These are phyloP conservation scores for Peromyscus eremicus DNA, from an alignment of 2,797 vertebrate genomes.

Conservation along the genomic window DNA sequence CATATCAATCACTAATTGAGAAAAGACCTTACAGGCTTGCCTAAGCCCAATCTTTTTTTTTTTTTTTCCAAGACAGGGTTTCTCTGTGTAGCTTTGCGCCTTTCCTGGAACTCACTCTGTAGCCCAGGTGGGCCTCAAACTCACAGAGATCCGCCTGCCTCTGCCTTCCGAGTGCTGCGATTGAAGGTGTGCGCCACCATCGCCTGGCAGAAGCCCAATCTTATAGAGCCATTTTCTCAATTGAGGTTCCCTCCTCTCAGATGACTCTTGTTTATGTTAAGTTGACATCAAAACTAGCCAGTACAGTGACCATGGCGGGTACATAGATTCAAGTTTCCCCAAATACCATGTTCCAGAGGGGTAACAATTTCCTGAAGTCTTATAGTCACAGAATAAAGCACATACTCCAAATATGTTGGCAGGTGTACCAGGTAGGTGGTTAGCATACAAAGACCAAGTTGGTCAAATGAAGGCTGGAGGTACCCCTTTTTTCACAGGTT, in stretches of 20 bases:
- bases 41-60: not conserved
- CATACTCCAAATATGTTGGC: not conserved
- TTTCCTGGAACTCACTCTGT: too few species aligned
- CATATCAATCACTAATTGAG: not conserved
- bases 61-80: too few species aligned
- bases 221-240: too few species aligned
- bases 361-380: not conserved
- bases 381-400: not conserved
- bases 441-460: not conserved
- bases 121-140: too few species aligned
- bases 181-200: too few species aligned
- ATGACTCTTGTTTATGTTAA: not conserved
- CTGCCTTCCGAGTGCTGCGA: too few species aligned
- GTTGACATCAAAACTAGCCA: not conserved
- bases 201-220: too few species aligned
- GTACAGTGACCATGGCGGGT: not conserved
- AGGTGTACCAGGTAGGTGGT: not conserved
- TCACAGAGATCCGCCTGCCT: too few species aligned
- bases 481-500: not conserved
- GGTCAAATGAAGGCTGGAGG: not conserved
- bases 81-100: too few species aligned
- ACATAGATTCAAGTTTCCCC: not conserved
- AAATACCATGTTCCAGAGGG: not conserved
- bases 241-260: too few species aligned
- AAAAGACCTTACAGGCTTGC: not conserved